Evolutionary conservation across 2,113 vertebrate species (phyloP).

Genomic region (Tetraodon nigroviridis): DNA sequence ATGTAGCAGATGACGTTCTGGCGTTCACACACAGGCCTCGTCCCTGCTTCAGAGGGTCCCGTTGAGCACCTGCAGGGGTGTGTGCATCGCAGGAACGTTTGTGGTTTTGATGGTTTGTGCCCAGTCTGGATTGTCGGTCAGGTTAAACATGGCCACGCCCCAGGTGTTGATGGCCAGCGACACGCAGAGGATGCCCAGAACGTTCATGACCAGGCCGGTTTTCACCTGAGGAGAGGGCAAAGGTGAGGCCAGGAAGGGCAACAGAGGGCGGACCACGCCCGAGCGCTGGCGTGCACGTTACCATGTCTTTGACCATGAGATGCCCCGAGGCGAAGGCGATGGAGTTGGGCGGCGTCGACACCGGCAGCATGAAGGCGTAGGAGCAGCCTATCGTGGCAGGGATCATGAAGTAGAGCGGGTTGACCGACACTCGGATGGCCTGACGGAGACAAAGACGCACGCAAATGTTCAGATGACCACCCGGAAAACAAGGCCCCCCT

Average conservation of each 20-base stretch:
- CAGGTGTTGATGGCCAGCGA: slow-evolving; percentile 93
- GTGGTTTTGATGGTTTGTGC: slow-evolving; percentile 73
- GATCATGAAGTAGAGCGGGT: slow-evolving; percentile 95
- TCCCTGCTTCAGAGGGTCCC: slow-evolving; percentile 48
- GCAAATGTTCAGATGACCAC: background rate
- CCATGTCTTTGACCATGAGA: slow-evolving; percentile 96
- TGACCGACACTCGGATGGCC: slow-evolving; percentile 83
- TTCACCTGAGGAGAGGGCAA: slow-evolving; percentile 76
- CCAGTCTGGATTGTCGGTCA: slow-evolving; percentile 88
- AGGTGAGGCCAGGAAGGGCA: background rate
- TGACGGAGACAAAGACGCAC: slow-evolving; percentile 43
- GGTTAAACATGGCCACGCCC: slow-evolving; percentile 85
- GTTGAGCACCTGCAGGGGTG: slow-evolving; percentile 69
- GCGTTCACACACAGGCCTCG: too few species aligned
- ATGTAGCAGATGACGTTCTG: slow-evolving; percentile 17
- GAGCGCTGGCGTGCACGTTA: slow-evolving; percentile 51
- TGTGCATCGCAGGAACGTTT: slow-evolving; percentile 46
- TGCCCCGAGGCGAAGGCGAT: slow-evolving; percentile 97
- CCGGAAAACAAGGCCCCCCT: background rate
- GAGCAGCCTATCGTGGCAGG: slow-evolving; percentile 89
- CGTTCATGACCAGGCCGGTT: slow-evolving; percentile 91
- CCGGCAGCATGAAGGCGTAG: slow-evolving; percentile 95
- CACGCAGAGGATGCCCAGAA: slow-evolving; percentile 86
- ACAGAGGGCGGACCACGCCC: too few species aligned
- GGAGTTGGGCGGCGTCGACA: slow-evolving; percentile 95